Base-by-base conservation (phyloP, 2,113 vertebrate genomes). In the Cyanoramphus novaezelandiae region DNA sequence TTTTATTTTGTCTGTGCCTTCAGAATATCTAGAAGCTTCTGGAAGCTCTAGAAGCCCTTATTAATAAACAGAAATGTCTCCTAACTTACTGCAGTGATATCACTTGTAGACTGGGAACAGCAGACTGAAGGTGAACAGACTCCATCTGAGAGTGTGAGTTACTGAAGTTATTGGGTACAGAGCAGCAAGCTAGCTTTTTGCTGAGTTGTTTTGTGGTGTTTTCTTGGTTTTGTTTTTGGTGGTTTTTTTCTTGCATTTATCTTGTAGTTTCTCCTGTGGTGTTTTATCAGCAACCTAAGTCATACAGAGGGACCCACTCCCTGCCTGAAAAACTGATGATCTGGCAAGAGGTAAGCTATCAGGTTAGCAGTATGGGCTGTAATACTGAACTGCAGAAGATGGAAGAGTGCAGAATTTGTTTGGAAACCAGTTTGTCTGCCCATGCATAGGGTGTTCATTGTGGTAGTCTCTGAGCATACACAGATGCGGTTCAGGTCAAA, bases 361-460 rank as follows among this genome's bases (percentile, higher is more conserved):
- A 44, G 39, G 20, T 35, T 67, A 35, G 19, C 8, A 6, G 1
- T 17, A 17, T 3, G 20, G 33, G 25, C 76, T 41, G 53, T n/a
- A 44, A 31, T 43, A 7, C 23, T 9, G 18, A 21, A 13, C 13
- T 41, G 35, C 25, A 43, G 65, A 28, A 31, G 41, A 24, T 3
- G 16, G 35, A 20, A 31, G 33, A 50, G 28, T 17, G 17, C 5
- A 43, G 49, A 27, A 13, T 37, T 41, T 33, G 9, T 72, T 11
- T 68, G 31, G 46, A 46, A 74, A 29, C 5, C 6, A 6, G 9
- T 43, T 39, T 60, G 27, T 23, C 29, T 41, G 4, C 17, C 15
- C 3, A 1, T 9, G 3, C 41, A 8, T 19, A 2, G 5, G 5
- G 6, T 18, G 7, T 10, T 46, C 1, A 1, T 8, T 37, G 14